Conservation (phyloP, 2,888 invertebrate genomes). For the Parthenolecanium corni region DNA sequence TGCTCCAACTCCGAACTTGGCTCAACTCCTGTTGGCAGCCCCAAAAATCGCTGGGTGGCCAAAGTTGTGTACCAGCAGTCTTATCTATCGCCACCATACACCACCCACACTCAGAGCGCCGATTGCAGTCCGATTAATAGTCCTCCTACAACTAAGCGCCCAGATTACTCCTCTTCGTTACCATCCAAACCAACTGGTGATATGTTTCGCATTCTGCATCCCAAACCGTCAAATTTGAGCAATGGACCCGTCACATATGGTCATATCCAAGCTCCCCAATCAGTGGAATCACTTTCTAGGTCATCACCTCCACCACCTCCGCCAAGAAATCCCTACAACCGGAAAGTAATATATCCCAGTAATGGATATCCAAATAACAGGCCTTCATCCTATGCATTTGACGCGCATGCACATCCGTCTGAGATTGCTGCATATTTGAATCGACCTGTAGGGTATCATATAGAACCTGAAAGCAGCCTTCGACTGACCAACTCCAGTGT, state of each 20-base stretch:
- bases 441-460: background rate
- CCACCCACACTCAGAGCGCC: slow-evolving; percentile 17
- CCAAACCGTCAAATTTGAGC: background rate
- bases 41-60: slow-evolving; percentile 12
- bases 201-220: too few relatives aligned
- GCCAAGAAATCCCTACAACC: slow-evolving; percentile 61
- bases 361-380: slow-evolving; percentile 33
- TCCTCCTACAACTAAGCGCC: background rate
- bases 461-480: slow-evolving; percentile 18
- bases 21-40: background rate
- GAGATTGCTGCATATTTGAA: slow-evolving; percentile 4
- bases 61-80: slow-evolving; percentile 18
- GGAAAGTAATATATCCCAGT: slow-evolving; percentile 41
- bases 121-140: slow-evolving; percentile 15
- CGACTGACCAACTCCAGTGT: slow-evolving; percentile 1
- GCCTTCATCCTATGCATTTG: slow-evolving; percentile 47
- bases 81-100: slow-evolving; percentile 2
- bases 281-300: slow-evolving; percentile 9
- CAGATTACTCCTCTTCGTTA: slow-evolving; percentile 13
- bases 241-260: background rate
- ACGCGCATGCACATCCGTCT: slow-evolving; percentile 34
- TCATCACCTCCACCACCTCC: slow-evolving; percentile 61
- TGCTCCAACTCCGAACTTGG: background rate
- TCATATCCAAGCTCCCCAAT: too few relatives aligned
- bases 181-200: background rate